Evolutionary conservation across 2,888 invertebrate genomes (phyloP), one percentile per base, ranked within the genome.

Genomic region (Linhomoeus sp.): DNA sequence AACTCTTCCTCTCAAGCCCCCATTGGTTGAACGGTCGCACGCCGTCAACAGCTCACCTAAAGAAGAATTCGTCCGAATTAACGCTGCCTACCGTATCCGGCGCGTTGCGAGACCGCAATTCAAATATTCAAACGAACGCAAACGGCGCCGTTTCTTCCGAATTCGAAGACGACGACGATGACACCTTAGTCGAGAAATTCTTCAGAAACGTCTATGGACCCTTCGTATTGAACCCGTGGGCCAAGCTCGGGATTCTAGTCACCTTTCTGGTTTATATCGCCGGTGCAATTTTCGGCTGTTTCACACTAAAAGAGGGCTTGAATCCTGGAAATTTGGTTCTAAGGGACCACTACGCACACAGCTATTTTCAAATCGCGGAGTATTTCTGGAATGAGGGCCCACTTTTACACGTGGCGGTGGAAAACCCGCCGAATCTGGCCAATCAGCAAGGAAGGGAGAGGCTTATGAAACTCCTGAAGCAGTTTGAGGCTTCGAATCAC

Each of bases 241-340:
- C 42, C 24, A 45, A 41, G 22, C 2, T 36, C 17, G 36, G 81
- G 9, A 76, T 84, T 36, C 55, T 80, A 1, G 67, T 78, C 15
- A 86, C 86, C 64, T 73, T 76, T 20, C 69, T 73, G 0, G 26
- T n/a, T 17, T 87, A 86, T 60, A 66, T 86, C 35, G 76, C 76
- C 0, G 83, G 84, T 1, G 85, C 84, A 14, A 77, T 81, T 41
- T 85, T 82, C 64, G 86, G 86, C 3, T 63, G 63, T 0, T 85
- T 86, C 66, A 50, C 53, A 41, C 56, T 58, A 49, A 45, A 51
- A 5, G 62, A 62, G 52, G 62, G 62, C 3, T 41, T 62, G 26
- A 58, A 62, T 44, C 62, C 62, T 3, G 57, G 55, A 7, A 59
- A 62, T 49, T 50, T 62, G 38, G 61, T 61, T 14, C 61, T 60